Evolutionary conservation across 2,888 invertebrate species (phyloP), one percentile per base, ranked within the genome.

Genomic region (Xiphydria camelus): DNA sequence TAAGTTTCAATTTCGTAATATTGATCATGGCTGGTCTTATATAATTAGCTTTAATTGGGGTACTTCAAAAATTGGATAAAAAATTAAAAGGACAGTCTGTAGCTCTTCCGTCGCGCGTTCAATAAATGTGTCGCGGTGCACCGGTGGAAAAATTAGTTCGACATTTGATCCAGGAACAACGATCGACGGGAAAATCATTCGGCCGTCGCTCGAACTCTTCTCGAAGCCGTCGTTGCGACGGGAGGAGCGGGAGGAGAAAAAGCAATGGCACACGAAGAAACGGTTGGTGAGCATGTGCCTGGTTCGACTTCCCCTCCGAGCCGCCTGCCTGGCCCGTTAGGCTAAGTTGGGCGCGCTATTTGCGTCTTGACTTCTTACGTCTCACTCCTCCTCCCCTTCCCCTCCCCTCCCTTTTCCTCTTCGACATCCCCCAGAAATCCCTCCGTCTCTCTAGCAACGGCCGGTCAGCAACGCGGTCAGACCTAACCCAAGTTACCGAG

Each of bases 331-430:
- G 63, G 59, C 62, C 63, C 63, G 71, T 74, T 74, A 73, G 74
- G 70, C 74, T 74, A 74, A 74, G 58, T 74, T 74, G 69, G 72
- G 74, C 67, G 66, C 66, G 70, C 74, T 74, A 74, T 74, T 74
- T 74, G 61, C 69, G 74, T 73, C 74, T 68, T 64, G 66, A 70
- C 67, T 71, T 68, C 67, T 67, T 69, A 64, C 62, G 65, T 68
- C 66, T 64, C 55, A 57, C 56, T 61, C 45, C 49, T 49, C 38
- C 44, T 48, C 17, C 40, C 7, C 10, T 21, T 31, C 21, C 18
- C 22, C 32, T 26, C 36, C 14, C 19, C 34, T 18, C 19, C 17
- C 19, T 33, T 20, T 3, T 17, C 15, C 32, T 38, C 59, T 55
- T 47, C 45, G 31, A 44, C 47, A 42, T 45, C 46, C 53, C 49